phyloP scores from a whole-genome alignment of 2,888 invertebrate species.

The Cinara cedri region DNA sequence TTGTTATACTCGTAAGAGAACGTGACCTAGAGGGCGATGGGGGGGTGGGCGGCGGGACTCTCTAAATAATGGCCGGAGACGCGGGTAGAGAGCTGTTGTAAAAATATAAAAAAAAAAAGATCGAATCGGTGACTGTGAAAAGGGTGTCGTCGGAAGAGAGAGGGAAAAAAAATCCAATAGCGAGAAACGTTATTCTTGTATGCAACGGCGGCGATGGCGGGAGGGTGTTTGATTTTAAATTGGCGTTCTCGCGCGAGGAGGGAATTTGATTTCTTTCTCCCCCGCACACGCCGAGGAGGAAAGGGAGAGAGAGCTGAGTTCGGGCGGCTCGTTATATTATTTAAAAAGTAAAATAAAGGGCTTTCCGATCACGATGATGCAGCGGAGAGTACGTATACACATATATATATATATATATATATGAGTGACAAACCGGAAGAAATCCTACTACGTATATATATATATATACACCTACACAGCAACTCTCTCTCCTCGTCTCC shows the following conservation, averaged over 20 bases:
- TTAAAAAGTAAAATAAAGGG: conserved; percentile 57
- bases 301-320: too few relatives aligned
- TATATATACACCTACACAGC: background rate
- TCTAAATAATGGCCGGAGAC: background rate
- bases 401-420: conserved; percentile 6
- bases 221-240: conserved; percentile 56
- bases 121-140: too few relatives aligned
- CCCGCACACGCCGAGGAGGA: background rate
- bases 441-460: background rate
- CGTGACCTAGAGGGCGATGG: too few relatives aligned
- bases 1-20: background rate
- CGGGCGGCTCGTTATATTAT: conserved; percentile 60
- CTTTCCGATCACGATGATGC: too few relatives aligned
- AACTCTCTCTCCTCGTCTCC: background rate
- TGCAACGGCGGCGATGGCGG: conserved; percentile 23
- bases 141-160: too few relatives aligned
- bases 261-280: conserved; percentile 57
- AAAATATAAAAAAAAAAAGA: conserved; percentile 46
- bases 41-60: too few relatives aligned
- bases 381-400: too few relatives aligned
- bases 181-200: conserved; percentile 25
- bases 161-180: conserved; percentile 48
- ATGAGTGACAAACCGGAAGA: conserved; percentile 56
- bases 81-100: conserved; percentile 15
- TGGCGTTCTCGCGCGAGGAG: conserved; percentile 49